Evolutionary conservation across 2,797 vertebrate species (phyloP).

Genomic region (Yasuhikotakia modesta): DNA sequence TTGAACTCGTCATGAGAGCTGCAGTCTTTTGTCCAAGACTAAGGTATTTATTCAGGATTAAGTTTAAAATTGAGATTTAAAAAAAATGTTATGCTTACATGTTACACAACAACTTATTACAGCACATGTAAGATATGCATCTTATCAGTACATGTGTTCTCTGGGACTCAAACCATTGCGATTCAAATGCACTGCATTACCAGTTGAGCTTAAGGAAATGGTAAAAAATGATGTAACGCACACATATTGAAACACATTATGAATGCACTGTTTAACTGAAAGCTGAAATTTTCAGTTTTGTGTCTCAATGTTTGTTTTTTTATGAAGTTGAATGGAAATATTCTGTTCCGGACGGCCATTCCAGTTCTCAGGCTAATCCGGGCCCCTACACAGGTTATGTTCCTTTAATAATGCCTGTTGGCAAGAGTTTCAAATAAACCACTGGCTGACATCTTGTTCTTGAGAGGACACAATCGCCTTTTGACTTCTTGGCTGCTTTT

Average conservation of each 20-base stretch:
- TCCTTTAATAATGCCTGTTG: conserved; percentile 22
- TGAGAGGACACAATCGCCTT: conserved; percentile 20
- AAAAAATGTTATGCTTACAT: too few relatives aligned
- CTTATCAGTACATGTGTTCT: too few relatives aligned
- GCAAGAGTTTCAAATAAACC: conserved; percentile 33
- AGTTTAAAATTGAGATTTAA: too few relatives aligned
- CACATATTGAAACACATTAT: neutral
- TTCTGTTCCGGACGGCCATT: too few relatives aligned
- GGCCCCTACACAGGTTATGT: conserved; percentile 20
- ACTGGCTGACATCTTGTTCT: conserved; percentile 12
- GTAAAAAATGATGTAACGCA: neutral
- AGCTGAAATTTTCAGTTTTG: conserved; percentile 4
- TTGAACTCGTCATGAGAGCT: too few relatives aligned
- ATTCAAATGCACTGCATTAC: too few relatives aligned
- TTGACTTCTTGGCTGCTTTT: conserved; percentile 14
- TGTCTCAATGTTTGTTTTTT: neutral
- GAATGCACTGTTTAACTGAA: neutral
- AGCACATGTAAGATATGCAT: too few relatives aligned
- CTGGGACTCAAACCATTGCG: too few relatives aligned
- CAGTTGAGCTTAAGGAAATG: too few relatives aligned
- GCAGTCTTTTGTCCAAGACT: too few relatives aligned
- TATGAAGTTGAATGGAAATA: conserved; percentile 9
- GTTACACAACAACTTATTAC: too few relatives aligned
- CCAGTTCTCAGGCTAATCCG: neutral
- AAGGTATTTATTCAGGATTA: too few relatives aligned